Evolutionary conservation across 2,888 invertebrate species (phyloP), one percentile per base, ranked within the genome.

Genomic region (Lamellibrachia columna): DNA sequence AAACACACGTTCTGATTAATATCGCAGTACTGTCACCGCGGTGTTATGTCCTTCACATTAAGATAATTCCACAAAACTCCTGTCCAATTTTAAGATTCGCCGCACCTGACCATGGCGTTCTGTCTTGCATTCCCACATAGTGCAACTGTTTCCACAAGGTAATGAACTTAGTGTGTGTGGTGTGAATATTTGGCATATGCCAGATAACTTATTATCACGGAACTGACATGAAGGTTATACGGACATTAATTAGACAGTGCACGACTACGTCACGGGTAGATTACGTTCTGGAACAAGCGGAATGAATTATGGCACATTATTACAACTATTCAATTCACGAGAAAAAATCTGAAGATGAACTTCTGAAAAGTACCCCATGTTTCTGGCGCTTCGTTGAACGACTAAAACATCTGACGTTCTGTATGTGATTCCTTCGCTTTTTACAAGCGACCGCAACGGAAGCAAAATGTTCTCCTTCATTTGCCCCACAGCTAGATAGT

Each of bases 311-410:
- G 11, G 75, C 11, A 22, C 40, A 40, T 40, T 40, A 75, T 75
- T 75, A 22, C 11, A 75, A 75, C n/a, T 15, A 75, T 22, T 75
- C n/a, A 15, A 75, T 75, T 75, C 11, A 75, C 3, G 75, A 75
- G 75, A 75, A 15, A 75, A 75, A 15, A 75, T n/a, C 75, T 75
- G 75, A 75, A 75, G 75, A 75, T n/a, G 75, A 75, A 75, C 75
- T 75, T 75, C 75, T 75, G 75, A 75, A 75, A 75, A 75, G 15
- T 40, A 40, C 40, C 40, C 40, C 40, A 75, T 75, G 75, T 75
- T 75, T 75, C 75, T 11, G 75, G 75, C 75, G 75, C n/a, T 75
- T 75, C 75, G 75, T 22, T 75, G 75, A 75, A 75, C 75, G 75
- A 2, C 15, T 22, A 75, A 75, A 75, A 75, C 6, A 75, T 75